phyloP scores from a whole-genome alignment of 92 coral and sea anemone species.

The Ricordea florida region DNA sequence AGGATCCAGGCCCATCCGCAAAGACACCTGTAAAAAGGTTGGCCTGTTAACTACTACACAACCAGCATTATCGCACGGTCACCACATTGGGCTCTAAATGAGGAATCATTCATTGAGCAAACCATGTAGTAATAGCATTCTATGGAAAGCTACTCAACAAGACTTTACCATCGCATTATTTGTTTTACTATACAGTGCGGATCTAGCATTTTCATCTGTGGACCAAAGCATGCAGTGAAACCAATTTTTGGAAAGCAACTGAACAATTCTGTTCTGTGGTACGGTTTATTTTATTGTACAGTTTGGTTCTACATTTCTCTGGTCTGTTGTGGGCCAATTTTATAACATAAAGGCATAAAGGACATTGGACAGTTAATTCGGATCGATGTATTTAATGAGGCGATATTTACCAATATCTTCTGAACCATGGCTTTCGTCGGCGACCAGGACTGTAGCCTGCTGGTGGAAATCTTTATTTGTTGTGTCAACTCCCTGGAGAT shows the following conservation, averaged over 20 bases:
- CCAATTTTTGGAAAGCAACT: no score
- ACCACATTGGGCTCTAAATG: not conserved
- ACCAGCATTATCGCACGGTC: not conserved
- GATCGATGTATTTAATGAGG: not conserved
- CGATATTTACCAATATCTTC: constrained; percentile 80
- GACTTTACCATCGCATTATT: no score
- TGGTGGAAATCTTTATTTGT: constrained; percentile 65
- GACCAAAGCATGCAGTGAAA: no score
- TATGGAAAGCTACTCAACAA: no score
- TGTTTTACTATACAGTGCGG: no score
- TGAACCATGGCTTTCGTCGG: constrained; percentile 78
- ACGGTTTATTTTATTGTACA: no score
- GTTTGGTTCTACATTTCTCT: no score
- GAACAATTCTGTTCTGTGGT: no score
- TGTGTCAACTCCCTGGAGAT: constrained; percentile 83
- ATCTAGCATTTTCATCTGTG: no score
- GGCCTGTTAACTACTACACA: not conserved
- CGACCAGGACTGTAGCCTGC: constrained; percentile 64
- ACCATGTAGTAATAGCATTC: no score
- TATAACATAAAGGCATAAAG: not conserved
- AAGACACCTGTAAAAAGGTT: constrained; percentile 49
- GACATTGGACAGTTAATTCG: not conserved
- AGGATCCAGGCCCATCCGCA: constrained; percentile 83
- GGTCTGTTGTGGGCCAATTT: not conserved
- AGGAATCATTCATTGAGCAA: no score